These are phyloP conservation scores for Cotesia chilonis DNA, from an alignment of 1,140 invertebrate species.

Conservation along the genomic window DNA sequence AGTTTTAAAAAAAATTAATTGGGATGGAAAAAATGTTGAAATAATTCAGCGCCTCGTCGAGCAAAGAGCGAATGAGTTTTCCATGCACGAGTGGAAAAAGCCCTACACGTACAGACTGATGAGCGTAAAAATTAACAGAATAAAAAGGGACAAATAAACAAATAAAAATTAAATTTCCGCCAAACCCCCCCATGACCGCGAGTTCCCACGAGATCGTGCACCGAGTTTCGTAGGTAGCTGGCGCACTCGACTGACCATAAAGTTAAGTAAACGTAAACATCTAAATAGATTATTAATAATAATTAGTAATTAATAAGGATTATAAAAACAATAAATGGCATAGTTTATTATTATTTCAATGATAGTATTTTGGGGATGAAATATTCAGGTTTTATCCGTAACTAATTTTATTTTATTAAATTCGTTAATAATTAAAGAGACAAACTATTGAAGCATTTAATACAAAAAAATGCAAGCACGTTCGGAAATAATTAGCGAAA, in stretches of 20 bases:
- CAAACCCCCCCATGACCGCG: slow-evolving; percentile 35
- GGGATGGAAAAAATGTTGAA: neutral
- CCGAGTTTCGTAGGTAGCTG: slow-evolving; percentile 41
- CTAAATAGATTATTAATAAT: too few species aligned
- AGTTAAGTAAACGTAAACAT: slow-evolving; percentile 44
- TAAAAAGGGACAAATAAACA: slow-evolving; percentile 2
- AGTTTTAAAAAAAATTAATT: neutral
- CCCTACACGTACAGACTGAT: neutral
- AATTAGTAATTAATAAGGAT: slow-evolving; percentile 36
- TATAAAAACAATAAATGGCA: slow-evolving; percentile 41
- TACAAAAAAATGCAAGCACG: too few species aligned
- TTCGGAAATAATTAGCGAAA: too few species aligned
- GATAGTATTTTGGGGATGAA: slow-evolving; percentile 45
- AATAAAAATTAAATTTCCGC: slow-evolving; percentile 26
- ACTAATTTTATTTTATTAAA: too few species aligned
- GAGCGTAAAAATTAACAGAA: neutral
- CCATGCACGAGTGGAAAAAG: slow-evolving; percentile 6
- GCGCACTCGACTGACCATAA: slow-evolving; percentile 54
- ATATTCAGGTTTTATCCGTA: neutral
- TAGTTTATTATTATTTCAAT: slow-evolving; percentile 39
- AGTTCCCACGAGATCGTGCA: slow-evolving; percentile 28
- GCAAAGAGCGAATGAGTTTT: neutral
- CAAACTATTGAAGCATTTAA: too few species aligned
- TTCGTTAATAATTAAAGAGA: too few species aligned
- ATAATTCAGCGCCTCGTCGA: too few species aligned